Evolutionary conservation across 2,113 vertebrate species (phyloP), one percentile per base, ranked within the genome.

Genomic region (Nansenia antarctica): DNA sequence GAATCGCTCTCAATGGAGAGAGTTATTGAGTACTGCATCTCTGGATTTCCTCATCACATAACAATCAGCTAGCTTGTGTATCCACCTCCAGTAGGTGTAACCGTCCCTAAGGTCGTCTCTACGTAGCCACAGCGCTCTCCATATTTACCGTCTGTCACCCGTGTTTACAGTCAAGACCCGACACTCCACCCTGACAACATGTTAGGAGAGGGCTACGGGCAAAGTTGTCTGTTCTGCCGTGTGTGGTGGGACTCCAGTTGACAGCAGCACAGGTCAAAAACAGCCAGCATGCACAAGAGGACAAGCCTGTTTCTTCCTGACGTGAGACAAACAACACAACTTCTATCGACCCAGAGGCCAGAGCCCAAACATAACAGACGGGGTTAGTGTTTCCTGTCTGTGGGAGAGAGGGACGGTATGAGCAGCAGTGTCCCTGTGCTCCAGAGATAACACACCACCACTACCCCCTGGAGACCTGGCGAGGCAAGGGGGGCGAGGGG

Each of bases 391-490:
- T 86, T 89, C 87, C 87, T 87, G 87, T 77, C 18, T 9, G 12
- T 69, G 49, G 35, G 63, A 15, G 34, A 53, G 30, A 42, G 65
- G 58, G 32, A 60, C 35, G 45, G 61, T 18, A 26, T 15, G 72
- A 71, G 77, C 26, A 20, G 59, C 26, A 20, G 59, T 60, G 63
- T 70, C 58, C 74, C 81, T 91, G 90, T 76, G 69, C 58, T 49
- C 18, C 39, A 47, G 68, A 90, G 90, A 92, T 91, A 91, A 89
- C 80, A 52, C 67, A 67, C 37, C 29, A 69, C 61, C 80, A 61
- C 77, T 68, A 52, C 84, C 76, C 72, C 45, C n/a, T n/a, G n/a
- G n/a, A n/a, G n/a, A n/a, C n/a, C n/a, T n/a, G n/a, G n/a, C n/a
- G n/a, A n/a, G n/a, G n/a, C 11, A 2, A 27, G 29, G 62, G 67